A percentile compares a stretch with the other conserved stretches of the same genome.
Conservation (phyloP, 1,140 invertebrate species). For the Cydia strobilella region DNA sequence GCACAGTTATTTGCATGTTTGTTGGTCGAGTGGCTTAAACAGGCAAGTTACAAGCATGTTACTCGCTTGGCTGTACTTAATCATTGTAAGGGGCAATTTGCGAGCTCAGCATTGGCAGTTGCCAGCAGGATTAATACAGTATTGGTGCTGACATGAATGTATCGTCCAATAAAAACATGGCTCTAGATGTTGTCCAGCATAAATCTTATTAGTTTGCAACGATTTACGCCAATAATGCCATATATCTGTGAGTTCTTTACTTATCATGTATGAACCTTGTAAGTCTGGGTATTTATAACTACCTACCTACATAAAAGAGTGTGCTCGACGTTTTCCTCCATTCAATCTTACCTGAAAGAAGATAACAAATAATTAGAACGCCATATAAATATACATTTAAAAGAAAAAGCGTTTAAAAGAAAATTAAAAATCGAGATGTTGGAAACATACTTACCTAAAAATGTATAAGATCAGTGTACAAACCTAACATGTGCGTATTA, state of each 20-base stretch:
- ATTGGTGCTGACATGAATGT: background rate
- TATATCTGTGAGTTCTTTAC: too few relatives aligned
- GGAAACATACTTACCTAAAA: too few relatives aligned
- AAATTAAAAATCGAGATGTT: too few relatives aligned
- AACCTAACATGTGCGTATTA: too few relatives aligned
- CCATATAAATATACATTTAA: background rate
- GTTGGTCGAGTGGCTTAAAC: slow-evolving; percentile 1
- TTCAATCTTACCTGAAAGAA: background rate
- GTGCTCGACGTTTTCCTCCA: too few relatives aligned
- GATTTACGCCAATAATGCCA: too few relatives aligned
- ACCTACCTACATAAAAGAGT: too few relatives aligned
- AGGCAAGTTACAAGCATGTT: slow-evolving; percentile 24
- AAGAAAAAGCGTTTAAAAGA: too few relatives aligned
- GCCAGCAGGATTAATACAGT: background rate
- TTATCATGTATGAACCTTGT: too few relatives aligned
- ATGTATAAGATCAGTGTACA: too few relatives aligned
- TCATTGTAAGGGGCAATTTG: slow-evolving; percentile 14
- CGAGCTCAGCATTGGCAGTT: slow-evolving; percentile 7
- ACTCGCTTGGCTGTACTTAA: background rate
- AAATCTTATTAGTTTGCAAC: too few relatives aligned
- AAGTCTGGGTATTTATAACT: too few relatives aligned
- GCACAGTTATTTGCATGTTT: slow-evolving; percentile 14
- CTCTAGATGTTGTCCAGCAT: background rate
- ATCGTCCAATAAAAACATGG: background rate
- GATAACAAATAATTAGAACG: background rate